Conservation (phyloP, 2,888 invertebrate species). For the Danaus chrysippus region DNA sequence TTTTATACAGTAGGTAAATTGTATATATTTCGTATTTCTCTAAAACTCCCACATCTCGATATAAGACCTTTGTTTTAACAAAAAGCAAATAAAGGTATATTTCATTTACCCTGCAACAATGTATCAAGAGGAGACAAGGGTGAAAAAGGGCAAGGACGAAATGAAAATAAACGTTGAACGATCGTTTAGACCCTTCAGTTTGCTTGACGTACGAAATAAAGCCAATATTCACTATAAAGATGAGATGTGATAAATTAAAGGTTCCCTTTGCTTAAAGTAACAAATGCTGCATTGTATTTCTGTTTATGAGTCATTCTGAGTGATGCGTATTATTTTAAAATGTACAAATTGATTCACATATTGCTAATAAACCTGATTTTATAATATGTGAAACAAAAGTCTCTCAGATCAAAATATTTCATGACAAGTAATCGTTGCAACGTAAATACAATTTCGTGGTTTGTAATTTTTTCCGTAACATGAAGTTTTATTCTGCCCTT, state of each 20-base stretch:
- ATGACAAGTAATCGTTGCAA: slow-evolving; percentile 36
- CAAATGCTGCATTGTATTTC: too few species aligned
- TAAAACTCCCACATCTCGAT: slow-evolving; percentile 14
- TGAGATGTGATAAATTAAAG: slow-evolving; percentile 27
- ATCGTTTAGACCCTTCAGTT: slow-evolving; percentile 56
- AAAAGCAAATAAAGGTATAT: slow-evolving; percentile 60
- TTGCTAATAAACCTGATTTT: too few species aligned
- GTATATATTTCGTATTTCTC: background rate
- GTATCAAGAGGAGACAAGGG: slow-evolving; percentile 72
- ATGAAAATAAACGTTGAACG: slow-evolving; percentile 70
- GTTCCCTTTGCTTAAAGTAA: slow-evolving; percentile 2
- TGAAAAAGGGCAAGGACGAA: slow-evolving; percentile 62
- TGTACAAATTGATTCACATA: too few species aligned
- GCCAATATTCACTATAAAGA: slow-evolving; percentile 29
- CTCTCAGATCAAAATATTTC: slow-evolving; percentile 29
- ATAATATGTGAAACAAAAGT: slow-evolving; percentile 12
- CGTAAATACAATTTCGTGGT: slow-evolving; percentile 18
- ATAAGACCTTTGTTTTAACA: slow-evolving; percentile 52
- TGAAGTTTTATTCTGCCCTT: slow-evolving; percentile 29
- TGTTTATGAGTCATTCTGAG: too few species aligned
- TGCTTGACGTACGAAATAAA: slow-evolving; percentile 28
- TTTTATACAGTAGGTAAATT: background rate
- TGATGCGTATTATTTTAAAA: too few species aligned
- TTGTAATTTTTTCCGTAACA: slow-evolving; percentile 8
- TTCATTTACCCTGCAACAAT: slow-evolving; percentile 68